A percentile compares a stretch with the other conserved stretches of the same genome.
phyloP scores from a whole-genome alignment of 2,113 vertebrate species.

The Calyptommatus sinebrachiatus region DNA sequence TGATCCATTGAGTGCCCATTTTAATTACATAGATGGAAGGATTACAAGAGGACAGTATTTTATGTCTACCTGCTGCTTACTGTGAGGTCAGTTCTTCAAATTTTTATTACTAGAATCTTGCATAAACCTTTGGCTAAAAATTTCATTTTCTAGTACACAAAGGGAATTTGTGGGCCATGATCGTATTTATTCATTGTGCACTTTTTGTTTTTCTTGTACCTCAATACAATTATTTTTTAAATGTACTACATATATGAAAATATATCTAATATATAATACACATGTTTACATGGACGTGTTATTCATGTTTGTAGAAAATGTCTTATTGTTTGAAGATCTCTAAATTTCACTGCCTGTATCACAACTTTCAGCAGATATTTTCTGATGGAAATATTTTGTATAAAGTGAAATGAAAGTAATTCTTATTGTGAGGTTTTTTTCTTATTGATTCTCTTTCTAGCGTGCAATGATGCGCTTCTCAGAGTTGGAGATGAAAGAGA shows the following conservation, averaged over 20 bases:
- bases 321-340: conserved; percentile 58
- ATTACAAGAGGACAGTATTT: conserved; percentile 98
- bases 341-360: conserved; percentile 59
- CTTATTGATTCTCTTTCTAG: conserved; percentile 85
- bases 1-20: conserved; percentile 98
- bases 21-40: conserved; percentile 99
- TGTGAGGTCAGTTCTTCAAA: conserved; percentile 98
- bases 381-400: conserved; percentile 73
- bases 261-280: conserved; percentile 41
- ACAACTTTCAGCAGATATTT: conserved; percentile 66
- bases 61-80: conserved; percentile 98
- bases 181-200: conserved; percentile 78
- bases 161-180: conserved; percentile 84
- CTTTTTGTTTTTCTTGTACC: conserved; percentile 70
- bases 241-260: conserved; percentile 50
- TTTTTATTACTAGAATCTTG: conserved; percentile 94
- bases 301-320: conserved; percentile 64
- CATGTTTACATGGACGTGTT: conserved; percentile 55
- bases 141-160: conserved; percentile 82
- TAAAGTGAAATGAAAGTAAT: conserved; percentile 72
- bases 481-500: conserved; percentile 95
- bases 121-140: conserved; percentile 85
- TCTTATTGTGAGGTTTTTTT: conserved; percentile 73
- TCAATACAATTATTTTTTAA: conserved; percentile 68
- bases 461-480: conserved; percentile 96